These are phyloP conservation scores for Alcedo atthis DNA, from an alignment of 2,797 vertebrate species.

Conservation along the genomic window DNA sequence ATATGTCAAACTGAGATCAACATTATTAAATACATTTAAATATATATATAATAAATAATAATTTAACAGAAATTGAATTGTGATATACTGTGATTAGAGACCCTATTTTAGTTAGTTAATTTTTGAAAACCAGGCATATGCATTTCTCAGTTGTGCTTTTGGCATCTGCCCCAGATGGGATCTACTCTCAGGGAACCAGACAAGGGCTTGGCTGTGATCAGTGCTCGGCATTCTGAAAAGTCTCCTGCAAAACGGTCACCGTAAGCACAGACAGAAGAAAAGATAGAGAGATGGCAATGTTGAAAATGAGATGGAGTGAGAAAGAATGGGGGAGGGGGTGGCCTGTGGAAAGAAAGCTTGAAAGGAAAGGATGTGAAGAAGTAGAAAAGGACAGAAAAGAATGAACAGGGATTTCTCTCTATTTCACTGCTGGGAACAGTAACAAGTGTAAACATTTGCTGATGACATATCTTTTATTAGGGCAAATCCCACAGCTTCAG, in stretches of 20 bases:
- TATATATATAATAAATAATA: background rate
- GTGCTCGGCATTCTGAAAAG: background rate
- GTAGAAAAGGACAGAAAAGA: background rate
- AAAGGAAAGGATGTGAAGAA: constrained; percentile 1
- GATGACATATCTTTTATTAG: constrained; percentile 38
- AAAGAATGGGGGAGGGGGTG: background rate
- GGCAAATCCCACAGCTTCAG: constrained; percentile 39
- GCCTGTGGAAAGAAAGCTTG: background rate
- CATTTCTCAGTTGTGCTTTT: background rate
- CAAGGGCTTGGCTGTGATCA: background rate
- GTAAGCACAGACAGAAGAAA: background rate
- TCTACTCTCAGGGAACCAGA: background rate
- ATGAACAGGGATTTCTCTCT: background rate
- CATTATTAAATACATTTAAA: background rate
- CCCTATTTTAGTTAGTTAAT: background rate
- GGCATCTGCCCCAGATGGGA: background rate
- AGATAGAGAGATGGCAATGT: background rate
- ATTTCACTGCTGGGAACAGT: constrained; percentile 18
- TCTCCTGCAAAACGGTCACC: background rate
- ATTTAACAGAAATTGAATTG: background rate
- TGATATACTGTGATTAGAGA: background rate
- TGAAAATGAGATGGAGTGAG: background rate
- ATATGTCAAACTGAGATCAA: background rate
- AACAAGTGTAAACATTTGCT: constrained; percentile 51
- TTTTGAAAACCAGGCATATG: background rate